A percentile compares a stretch with the other conserved stretches of the same genome.
Conservation (phyloP, 2,888 invertebrate species). For the Cybosia mesomella region DNA sequence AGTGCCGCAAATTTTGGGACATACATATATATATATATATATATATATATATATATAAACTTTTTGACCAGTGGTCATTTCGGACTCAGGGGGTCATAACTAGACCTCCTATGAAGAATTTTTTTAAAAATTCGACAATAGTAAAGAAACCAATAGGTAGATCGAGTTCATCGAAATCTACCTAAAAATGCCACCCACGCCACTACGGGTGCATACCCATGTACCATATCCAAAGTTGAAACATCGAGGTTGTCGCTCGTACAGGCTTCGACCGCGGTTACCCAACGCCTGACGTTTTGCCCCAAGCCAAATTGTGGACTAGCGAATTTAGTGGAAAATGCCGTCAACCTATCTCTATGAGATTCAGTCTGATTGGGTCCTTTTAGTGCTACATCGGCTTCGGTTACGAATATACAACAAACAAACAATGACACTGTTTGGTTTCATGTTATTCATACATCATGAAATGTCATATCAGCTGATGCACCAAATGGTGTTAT, state of each 20-base stretch:
- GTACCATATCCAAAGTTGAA: conserved; percentile 26
- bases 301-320: conserved; percentile 40
- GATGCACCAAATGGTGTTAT: no score
- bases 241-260: conserved; percentile 23
- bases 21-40: no score
- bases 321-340: conserved; percentile 46
- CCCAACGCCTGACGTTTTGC: conserved; percentile 51
- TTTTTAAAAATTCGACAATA: no score
- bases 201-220: neutral
- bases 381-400: conserved; percentile 24
- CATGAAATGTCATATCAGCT: neutral
- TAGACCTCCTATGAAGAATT: no score
- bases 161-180: no score
- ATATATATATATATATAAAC: no score
- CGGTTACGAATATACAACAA: neutral
- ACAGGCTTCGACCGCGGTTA: conserved; percentile 46
- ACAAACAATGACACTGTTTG: neutral
- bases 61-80: no score
- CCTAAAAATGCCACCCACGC: neutral
- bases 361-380: conserved; percentile 40
- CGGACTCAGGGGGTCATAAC: no score
- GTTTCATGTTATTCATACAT: neutral
- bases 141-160: no score
- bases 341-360: conserved; percentile 29
- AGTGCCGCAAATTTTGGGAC: no score